Percentiles rank a stretch among this genome's conserved stretches.
These are phyloP conservation scores for Lasaia peninsularis DNA, from an alignment of 1,140 invertebrate genomes.

Conservation along the genomic window DNA sequence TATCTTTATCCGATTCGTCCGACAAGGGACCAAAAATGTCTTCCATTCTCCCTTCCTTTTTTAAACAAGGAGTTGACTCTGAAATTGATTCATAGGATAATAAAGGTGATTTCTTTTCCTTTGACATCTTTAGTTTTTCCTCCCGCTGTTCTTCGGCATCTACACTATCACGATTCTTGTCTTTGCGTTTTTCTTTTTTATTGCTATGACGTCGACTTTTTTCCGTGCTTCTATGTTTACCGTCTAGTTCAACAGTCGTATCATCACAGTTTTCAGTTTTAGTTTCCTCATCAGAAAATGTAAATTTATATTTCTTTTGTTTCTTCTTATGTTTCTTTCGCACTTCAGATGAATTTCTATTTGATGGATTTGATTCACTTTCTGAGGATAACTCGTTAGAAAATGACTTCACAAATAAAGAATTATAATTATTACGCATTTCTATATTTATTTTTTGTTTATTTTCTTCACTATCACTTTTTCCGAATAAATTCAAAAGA, in stretches of 20 bases:
- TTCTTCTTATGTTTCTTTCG: constrained; percentile 91
- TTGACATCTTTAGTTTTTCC: constrained; percentile 79
- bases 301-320: constrained; percentile 86
- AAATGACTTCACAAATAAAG: constrained; percentile 40
- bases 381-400: constrained; percentile 77
- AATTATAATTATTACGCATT: constrained; percentile 49
- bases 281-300: constrained; percentile 79
- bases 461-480: constrained; percentile 67
- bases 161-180: constrained; percentile 80
- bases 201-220: constrained; percentile 81
- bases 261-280: constrained; percentile 49
- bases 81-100: constrained; percentile 38
- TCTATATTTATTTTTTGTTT: constrained; percentile 51
- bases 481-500: constrained; percentile 62
- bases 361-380: constrained; percentile 67
- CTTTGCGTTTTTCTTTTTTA: constrained; percentile 85
- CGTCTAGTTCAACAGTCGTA: constrained; percentile 32
- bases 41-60: constrained; percentile 88
- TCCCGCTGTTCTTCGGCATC: constrained; percentile 74
- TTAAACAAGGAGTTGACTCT: constrained; percentile 59
- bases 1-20: constrained; percentile 80
- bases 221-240: constrained; percentile 67
- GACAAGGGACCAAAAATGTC: constrained; percentile 92
- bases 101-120: constrained; percentile 74
- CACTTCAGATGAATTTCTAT: constrained; percentile 66